Conservation (phyloP, 2,888 invertebrate species). For the Eupithecia pulchellata region DNA sequence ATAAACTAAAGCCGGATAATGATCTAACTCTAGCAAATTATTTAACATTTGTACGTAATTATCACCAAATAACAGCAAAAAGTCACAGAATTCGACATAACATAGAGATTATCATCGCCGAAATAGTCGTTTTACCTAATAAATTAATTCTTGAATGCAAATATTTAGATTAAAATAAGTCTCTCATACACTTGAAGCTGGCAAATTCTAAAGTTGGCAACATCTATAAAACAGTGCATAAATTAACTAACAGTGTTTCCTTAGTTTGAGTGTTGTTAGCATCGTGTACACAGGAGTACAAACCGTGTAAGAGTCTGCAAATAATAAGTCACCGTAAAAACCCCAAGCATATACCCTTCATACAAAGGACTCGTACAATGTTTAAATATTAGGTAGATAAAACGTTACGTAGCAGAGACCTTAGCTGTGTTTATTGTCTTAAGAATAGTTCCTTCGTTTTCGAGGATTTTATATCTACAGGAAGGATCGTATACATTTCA, state of each 20-base stretch:
- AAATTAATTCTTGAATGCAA: background rate
- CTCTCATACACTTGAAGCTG: conserved; percentile 7
- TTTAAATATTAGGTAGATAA: too few species aligned
- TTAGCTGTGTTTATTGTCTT: too few species aligned
- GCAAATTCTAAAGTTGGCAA: conserved; percentile 3
- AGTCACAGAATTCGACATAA: conserved; percentile 1
- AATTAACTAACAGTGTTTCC: background rate
- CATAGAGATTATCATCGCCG: background rate
- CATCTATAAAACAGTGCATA: background rate
- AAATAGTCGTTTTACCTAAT: background rate
- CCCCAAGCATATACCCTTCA: background rate
- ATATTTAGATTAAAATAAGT: background rate
- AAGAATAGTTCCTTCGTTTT: too few species aligned
- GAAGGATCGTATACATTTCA: too few species aligned
- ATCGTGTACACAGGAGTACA: background rate
- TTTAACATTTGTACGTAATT: background rate
- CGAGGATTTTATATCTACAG: too few species aligned
- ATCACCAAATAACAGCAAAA: background rate
- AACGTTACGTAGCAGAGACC: too few species aligned
- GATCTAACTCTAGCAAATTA: background rate
- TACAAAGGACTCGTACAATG: background rate
- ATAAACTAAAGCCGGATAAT: background rate
- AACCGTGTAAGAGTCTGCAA: background rate
- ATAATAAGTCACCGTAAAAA: background rate
- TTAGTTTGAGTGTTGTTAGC: background rate